Conservation (phyloP, 2,113 vertebrate species). For the Microtus richardsoni region DNA sequence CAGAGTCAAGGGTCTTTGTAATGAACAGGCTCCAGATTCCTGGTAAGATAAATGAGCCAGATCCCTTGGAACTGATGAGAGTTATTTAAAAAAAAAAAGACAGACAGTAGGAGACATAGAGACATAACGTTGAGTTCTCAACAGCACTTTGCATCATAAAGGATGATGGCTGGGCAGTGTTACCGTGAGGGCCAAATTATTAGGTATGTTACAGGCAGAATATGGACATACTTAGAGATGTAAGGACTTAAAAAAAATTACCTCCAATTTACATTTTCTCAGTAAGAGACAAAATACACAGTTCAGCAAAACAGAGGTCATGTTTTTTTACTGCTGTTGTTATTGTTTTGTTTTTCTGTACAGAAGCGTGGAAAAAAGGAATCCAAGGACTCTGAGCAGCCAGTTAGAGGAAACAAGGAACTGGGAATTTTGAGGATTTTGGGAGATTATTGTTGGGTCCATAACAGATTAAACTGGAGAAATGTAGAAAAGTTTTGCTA, state of each 20-base stretch:
- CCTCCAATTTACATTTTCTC: not conserved
- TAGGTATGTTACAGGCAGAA: not conserved
- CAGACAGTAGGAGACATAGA: not conserved
- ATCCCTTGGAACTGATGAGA: too few species aligned
- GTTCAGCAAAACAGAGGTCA: not conserved
- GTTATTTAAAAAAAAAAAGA: not conserved
- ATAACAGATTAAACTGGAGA: not conserved
- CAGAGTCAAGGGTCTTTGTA: not conserved
- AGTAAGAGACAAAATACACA: not conserved
- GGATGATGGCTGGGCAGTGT: not conserved
- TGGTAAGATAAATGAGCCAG: not conserved
- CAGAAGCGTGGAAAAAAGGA: not conserved
- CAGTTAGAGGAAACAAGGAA: not conserved
- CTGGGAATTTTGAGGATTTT: not conserved
- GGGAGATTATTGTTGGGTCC: not conserved
- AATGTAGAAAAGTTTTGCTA: not conserved
- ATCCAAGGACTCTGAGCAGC: not conserved
- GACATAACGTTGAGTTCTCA: not conserved
- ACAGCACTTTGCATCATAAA: not conserved
- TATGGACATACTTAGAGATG: not conserved
- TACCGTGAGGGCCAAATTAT: not conserved
- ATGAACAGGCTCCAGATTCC: not conserved
- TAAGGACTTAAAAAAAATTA: not conserved
- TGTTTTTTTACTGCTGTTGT: not conserved
- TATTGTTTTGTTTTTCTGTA: not conserved